These are phyloP conservation scores for Merops nubicus DNA, from an alignment of 2,113 vertebrate species.

Conservation along the genomic window DNA sequence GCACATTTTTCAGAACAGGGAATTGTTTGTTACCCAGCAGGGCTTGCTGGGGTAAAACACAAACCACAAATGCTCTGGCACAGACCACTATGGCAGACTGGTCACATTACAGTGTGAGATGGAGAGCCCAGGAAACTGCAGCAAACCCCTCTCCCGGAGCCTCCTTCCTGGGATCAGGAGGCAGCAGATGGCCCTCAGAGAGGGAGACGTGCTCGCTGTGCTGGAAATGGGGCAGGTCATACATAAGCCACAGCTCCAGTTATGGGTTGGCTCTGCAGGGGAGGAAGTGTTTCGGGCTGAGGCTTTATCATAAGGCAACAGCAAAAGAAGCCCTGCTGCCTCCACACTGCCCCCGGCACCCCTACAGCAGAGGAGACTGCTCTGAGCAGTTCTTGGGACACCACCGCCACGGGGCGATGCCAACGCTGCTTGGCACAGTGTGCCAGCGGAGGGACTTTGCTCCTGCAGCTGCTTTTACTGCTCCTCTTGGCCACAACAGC, in stretches of 20 bases:
- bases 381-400: background rate
- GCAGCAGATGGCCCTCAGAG: background rate
- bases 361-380: background rate
- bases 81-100: background rate
- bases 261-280: background rate
- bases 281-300: background rate
- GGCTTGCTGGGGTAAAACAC: background rate
- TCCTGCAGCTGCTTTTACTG: background rate
- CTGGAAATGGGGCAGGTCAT: background rate
- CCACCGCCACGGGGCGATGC: background rate
- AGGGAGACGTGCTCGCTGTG: background rate
- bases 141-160: background rate
- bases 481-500: background rate
- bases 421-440: fast-evolving
- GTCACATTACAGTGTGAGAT: background rate
- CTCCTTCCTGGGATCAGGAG: background rate
- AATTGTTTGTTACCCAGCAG: background rate
- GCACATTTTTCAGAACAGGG: background rate
- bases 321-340: background rate
- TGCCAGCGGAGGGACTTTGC: background rate
- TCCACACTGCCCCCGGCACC: background rate
- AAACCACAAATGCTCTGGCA: background rate
- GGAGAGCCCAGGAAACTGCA: background rate
- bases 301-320: background rate
- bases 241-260: background rate